Evolutionary conservation across 2,797 vertebrate genomes (phyloP).

Genomic region (Pseudochirops corinnae): DNA sequence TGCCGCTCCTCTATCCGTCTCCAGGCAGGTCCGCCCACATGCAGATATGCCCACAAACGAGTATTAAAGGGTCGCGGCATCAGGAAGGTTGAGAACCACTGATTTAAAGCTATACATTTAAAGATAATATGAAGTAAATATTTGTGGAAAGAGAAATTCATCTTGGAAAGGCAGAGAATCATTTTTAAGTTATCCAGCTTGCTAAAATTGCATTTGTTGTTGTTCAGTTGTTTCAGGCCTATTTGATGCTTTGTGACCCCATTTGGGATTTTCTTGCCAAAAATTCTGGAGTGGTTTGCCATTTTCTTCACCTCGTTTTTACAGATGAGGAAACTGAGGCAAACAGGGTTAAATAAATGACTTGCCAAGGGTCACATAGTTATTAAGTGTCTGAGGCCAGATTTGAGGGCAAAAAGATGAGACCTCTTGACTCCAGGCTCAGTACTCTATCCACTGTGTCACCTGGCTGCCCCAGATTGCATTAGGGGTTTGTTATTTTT

Average conservation of each 20-base stretch:
- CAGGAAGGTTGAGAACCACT: no score
- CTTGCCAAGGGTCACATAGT: neutral
- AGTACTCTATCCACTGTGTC: neutral
- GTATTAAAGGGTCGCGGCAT: no score
- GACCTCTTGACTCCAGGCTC: neutral
- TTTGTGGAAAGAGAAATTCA: neutral
- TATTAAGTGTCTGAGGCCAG: neutral
- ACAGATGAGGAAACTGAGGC: neutral
- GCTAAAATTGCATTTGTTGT: neutral
- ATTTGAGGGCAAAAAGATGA: neutral
- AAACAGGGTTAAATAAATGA: neutral
- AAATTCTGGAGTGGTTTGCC: neutral
- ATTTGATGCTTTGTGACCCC: neutral
- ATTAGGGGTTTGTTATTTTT: neutral
- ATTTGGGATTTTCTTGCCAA: neutral
- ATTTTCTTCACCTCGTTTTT: neutral
- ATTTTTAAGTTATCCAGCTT: neutral
- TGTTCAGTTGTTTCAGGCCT: neutral
- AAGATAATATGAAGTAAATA: neutral
- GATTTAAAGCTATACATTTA: neutral
- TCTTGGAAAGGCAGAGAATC: neutral
- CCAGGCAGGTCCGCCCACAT: no score
- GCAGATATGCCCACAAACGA: no score
- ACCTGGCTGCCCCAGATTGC: no score
- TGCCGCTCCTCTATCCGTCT: no score